These are phyloP conservation scores for Orthosia cruda DNA, from an alignment of 2,888 invertebrate genomes.

Conservation along the genomic window DNA sequence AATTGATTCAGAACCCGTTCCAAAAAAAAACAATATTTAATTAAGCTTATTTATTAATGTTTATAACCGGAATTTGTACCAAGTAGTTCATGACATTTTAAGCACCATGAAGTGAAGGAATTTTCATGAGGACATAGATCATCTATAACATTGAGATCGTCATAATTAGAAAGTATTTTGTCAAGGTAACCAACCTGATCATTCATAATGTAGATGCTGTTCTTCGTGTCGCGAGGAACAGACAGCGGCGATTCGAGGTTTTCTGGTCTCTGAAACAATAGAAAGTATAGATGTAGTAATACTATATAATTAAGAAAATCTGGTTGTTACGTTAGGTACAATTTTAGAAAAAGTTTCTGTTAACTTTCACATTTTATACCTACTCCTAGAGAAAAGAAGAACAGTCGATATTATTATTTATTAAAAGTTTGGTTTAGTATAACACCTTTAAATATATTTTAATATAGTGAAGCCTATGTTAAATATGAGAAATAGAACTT, in stretches of 20 bases:
- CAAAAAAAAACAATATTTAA: neutral
- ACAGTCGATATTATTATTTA: slow-evolving; percentile 10
- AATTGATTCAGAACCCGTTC: neutral
- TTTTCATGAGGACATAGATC: neutral
- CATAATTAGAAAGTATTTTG: neutral
- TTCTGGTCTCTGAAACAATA: slow-evolving; percentile 94
- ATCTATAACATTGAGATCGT: neutral
- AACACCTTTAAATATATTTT: neutral
- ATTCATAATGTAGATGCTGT: slow-evolving; percentile 94
- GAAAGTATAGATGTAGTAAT: slow-evolving; percentile 59
- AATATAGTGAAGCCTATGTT: neutral
- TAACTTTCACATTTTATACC: slow-evolving; percentile 35
- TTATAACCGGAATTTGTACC: neutral
- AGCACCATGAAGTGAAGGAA: neutral
- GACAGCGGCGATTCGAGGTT: slow-evolving; percentile 94
- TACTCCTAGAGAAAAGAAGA: slow-evolving; percentile 28
- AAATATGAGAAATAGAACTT: neutral
- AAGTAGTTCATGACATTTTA: too few species aligned
- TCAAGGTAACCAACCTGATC: slow-evolving; percentile 92
- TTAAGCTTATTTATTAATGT: neutral
- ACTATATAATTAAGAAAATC: slow-evolving; percentile 6
- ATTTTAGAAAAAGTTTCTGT: slow-evolving; percentile 22
- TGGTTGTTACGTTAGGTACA: neutral
- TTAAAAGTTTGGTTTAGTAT: slow-evolving; percentile 2
- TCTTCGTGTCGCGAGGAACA: slow-evolving; percentile 93